phyloP scores from a whole-genome alignment of 2,113 vertebrate genomes.

The Accipiter virgatus region DNA sequence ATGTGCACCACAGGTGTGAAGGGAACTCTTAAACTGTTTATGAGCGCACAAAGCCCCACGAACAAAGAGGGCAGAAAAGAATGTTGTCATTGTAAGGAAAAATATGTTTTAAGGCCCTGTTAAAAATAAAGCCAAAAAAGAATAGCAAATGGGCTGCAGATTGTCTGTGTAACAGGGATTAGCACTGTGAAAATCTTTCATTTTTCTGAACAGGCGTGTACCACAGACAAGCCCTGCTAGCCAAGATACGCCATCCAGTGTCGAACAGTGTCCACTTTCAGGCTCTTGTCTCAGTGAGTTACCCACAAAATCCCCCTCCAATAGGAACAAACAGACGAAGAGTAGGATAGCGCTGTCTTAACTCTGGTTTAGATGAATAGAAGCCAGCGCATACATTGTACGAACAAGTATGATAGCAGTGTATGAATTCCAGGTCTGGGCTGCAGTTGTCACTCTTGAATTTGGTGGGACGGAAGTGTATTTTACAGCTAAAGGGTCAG shows the following conservation, averaged over 20 bases:
- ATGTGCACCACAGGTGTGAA: slow-evolving; percentile 54
- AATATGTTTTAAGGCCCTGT: slow-evolving; percentile 59
- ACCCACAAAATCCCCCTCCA: background rate
- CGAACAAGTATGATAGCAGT: accelerated
- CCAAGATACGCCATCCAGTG: background rate
- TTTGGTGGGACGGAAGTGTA: background rate
- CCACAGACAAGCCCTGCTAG: background rate
- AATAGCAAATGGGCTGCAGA: slow-evolving; percentile 27
- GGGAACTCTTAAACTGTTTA: slow-evolving; percentile 58
- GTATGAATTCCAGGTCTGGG: background rate
- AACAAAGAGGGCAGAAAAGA: slow-evolving; percentile 57
- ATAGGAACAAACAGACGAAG: background rate
- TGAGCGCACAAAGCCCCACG: slow-evolving; percentile 15
- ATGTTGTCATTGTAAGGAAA: slow-evolving; percentile 56
- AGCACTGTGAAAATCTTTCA: background rate
- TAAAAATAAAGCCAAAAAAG: slow-evolving; percentile 49
- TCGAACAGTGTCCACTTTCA: background rate
- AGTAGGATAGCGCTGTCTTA: background rate
- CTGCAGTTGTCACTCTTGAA: background rate
- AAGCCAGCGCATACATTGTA: background rate
- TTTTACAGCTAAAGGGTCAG: background rate
- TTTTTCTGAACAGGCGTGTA: background rate
- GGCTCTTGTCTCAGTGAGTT: background rate
- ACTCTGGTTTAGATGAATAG: background rate
- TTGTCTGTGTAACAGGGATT: background rate